Evolutionary conservation across 2,113 vertebrate genomes (phyloP).

Genomic region (Actenoides lindsayi): DNA sequence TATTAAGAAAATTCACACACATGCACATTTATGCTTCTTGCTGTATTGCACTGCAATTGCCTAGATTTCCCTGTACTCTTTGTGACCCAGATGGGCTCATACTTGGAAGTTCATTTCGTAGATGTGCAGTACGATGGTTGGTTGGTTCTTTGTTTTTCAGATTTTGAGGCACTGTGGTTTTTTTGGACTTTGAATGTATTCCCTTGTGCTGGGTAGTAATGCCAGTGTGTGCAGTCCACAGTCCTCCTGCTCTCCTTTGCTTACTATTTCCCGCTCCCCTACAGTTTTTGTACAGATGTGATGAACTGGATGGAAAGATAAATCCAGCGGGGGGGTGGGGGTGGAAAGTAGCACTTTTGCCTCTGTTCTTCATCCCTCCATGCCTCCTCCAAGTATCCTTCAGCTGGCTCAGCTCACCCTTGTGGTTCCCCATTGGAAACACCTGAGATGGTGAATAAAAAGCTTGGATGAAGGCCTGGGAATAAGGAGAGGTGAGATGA

Average conservation of each 20-base stretch:
- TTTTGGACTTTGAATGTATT: neutral
- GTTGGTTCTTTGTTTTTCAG: neutral
- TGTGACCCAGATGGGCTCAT: neutral
- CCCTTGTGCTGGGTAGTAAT: neutral
- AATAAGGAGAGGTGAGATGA: neutral
- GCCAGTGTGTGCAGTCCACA: neutral
- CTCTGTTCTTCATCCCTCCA: neutral
- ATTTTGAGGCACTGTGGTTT: neutral
- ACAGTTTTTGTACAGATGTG: neutral
- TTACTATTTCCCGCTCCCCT: neutral
- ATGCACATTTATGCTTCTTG: neutral
- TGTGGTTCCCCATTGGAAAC: neutral
- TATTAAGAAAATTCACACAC: neutral
- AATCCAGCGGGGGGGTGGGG: neutral
- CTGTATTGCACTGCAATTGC: neutral
- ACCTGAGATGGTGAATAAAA: neutral
- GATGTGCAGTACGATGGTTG: fast-evolving
- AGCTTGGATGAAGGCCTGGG: neutral
- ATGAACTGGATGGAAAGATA: neutral
- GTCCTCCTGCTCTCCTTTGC: neutral
- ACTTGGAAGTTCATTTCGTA: neutral
- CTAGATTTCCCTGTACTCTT: neutral
- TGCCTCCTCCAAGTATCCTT: neutral
- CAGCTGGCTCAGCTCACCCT: neutral
- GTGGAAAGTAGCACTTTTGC: neutral